Base-by-base conservation (phyloP, 1,140 invertebrate genomes). In the Paracyclopina nana region DNA sequence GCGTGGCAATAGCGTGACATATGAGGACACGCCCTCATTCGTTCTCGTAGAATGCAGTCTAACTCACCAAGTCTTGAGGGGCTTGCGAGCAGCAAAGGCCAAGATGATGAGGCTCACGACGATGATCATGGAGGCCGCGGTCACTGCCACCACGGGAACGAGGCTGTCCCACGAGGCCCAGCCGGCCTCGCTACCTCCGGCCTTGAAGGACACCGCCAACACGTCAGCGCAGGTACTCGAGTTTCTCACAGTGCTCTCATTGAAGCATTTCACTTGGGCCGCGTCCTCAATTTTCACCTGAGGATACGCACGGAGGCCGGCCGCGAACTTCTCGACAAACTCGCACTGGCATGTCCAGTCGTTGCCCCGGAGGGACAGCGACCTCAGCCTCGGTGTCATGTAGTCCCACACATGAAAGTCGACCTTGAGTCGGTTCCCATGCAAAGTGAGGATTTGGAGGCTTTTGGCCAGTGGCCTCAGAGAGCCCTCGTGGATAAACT, bases 341-440 rank as follows among this genome's bases (percentile, higher is more conserved):
- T 79, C 76, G 66, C 85, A 90, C 51, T 82, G 77, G 63, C 85
- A 90, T 24, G 76, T 78, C 83, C 83, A 91, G 3, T 79, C 80
- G 63, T 90, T 91, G 4, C 70, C 72, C 0, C 78, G 71, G 27
- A 90, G 62, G 1, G 71, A 75, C 50, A 85, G 62, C 58, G 77
- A 73, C 6, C 77, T 74, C 28, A 88, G 67, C 5, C 72, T 66
- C 1, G 69, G 63, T 48, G 82, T 82, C 45, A 74, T 63, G 26
- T 75, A 73, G n/a, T 55, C 55, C 64, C 64, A 66, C 20, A 66
- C 58, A 22, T 74, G 76, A 59, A 86, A 87, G 53, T 77, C 74
- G 56, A 75, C 71, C n/a, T n/a, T n/a, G 60, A 91, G 72, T 34
- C 75, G 72, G 64, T 91, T 91, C 56, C 80, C 78, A 61, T 90